These are phyloP conservation scores for Clamator glandarius DNA, from an alignment of 2,797 vertebrate genomes.

Conservation along the genomic window DNA sequence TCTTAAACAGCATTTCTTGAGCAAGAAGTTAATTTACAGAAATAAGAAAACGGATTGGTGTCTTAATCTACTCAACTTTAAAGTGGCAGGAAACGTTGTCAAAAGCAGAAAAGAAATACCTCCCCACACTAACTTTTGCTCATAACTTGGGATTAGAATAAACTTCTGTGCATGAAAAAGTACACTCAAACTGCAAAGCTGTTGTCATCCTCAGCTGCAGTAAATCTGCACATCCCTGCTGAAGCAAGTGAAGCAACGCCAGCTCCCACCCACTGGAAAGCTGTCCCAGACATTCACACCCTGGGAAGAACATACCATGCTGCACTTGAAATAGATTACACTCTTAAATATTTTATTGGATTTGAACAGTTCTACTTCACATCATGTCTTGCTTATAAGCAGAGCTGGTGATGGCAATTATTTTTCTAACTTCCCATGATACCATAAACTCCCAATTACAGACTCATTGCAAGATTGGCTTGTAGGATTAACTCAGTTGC, in stretches of 20 bases:
- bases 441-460: neutral
- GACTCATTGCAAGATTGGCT: neutral
- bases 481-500: neutral
- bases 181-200: neutral
- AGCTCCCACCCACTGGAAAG: conserved; percentile 54
- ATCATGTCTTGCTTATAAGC: neutral
- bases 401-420: neutral
- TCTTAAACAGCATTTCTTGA: neutral
- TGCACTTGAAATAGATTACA: conserved; percentile 6
- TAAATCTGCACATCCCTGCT: neutral
- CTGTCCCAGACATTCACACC: neutral
- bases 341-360: neutral
- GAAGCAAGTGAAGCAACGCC: neutral
- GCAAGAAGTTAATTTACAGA: neutral
- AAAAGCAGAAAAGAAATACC: neutral
- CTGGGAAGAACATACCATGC: neutral
- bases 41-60: neutral
- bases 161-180: neutral
- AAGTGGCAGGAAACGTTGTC: neutral
- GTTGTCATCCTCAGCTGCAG: conserved; percentile 13
- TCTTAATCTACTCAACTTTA: neutral
- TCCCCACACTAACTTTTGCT: neutral
- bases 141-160: neutral
- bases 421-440: neutral
- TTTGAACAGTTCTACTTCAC: neutral